Evolutionary conservation across 2,888 invertebrate genomes (phyloP).

Genomic region (Caenorhabditis sp.): DNA sequence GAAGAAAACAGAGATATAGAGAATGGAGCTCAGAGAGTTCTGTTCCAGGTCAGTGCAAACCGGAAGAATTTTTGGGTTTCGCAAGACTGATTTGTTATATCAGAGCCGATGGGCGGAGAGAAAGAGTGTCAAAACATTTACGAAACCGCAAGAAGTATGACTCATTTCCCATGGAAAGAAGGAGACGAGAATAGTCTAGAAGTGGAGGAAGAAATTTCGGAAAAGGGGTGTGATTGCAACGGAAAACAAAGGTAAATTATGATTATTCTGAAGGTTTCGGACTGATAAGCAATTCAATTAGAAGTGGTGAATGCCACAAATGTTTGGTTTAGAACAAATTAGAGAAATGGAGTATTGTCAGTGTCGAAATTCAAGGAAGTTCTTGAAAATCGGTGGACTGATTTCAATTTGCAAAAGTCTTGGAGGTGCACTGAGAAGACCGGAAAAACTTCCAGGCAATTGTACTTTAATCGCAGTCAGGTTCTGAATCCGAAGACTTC

Average conservation of each 20-base stretch:
- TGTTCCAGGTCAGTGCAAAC: conserved; percentile 1
- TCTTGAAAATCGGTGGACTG: too few relatives aligned
- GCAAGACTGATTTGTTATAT: conserved; percentile 29
- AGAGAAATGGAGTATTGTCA: too few relatives aligned
- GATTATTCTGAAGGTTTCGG: neutral
- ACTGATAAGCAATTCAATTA: neutral
- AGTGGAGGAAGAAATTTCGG: conserved; percentile 1
- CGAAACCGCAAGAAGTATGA: conserved; percentile 36
- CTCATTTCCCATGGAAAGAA: conserved; percentile 11
- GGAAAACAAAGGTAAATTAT: neutral
- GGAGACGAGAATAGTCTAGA: conserved; percentile 20
- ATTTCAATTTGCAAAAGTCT: too few relatives aligned
- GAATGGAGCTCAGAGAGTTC: neutral
- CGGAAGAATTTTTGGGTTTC: conserved; percentile 22
- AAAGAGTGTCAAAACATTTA: conserved; percentile 45
- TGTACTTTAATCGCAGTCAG: too few relatives aligned
- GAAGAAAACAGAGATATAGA: conserved; percentile 26
- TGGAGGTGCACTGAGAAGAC: too few relatives aligned
- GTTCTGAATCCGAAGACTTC: too few relatives aligned
- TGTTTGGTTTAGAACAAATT: too few relatives aligned
- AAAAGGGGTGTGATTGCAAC: neutral
- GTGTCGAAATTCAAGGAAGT: too few relatives aligned
- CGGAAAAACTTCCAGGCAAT: too few relatives aligned
- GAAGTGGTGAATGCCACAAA: too few relatives aligned
- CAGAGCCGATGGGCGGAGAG: conserved; percentile 8